phyloP scores from a whole-genome alignment of 2,113 vertebrate genomes.

The Leptocoma aspasia region DNA sequence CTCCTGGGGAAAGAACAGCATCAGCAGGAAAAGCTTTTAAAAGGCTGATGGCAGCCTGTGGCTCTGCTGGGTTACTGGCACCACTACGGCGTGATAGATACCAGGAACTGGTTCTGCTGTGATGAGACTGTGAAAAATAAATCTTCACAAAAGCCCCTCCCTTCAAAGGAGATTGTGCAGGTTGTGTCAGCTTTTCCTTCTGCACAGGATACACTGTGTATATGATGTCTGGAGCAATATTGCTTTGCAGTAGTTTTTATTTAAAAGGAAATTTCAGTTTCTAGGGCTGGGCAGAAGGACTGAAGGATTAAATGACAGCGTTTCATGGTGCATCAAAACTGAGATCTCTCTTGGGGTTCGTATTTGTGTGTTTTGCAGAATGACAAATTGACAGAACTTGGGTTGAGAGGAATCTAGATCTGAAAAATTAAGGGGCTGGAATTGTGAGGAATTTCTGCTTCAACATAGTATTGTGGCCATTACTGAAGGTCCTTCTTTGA shows the following conservation, averaged over 20 bases:
- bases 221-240: accelerated
- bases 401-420: not conserved
- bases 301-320: accelerated
- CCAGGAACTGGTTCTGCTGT: not conserved
- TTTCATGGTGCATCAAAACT: not conserved
- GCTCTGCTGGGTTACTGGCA: not conserved
- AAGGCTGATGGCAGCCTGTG: not conserved
- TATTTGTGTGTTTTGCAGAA: not conserved
- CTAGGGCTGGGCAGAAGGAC: not conserved
- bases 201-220: accelerated
- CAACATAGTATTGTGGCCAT: not conserved
- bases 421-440: not conserved
- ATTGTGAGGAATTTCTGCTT: not conserved
- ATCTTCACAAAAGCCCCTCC: not conserved
- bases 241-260: not conserved
- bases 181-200: not conserved
- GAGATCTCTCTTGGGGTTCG: not conserved
- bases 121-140: not conserved
- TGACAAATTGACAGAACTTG: not conserved
- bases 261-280: not conserved
- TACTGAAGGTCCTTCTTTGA: not conserved
- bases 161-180: not conserved
- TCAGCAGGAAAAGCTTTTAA: not conserved
- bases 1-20: not conserved
- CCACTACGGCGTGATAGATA: accelerated